Conservation (phyloP, 1,140 invertebrate species). For the Conus ventricosus region DNA sequence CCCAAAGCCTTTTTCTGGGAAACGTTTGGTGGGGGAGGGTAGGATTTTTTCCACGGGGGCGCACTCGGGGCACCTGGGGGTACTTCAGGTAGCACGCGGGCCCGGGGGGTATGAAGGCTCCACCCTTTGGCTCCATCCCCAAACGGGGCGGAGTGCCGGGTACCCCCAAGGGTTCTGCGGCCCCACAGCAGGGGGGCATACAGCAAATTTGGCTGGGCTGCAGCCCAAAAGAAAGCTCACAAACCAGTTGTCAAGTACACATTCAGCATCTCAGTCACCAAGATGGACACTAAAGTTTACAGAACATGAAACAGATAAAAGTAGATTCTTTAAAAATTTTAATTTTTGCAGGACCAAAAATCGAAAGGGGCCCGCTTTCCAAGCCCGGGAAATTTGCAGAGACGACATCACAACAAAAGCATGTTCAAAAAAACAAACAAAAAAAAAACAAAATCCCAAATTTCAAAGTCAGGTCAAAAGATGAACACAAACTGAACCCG, state of each 20-base stretch:
- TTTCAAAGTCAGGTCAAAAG: background rate
- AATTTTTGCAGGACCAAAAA: no score
- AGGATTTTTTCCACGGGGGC: conserved; percentile 55
- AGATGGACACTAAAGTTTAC: no score
- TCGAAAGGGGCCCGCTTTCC: no score
- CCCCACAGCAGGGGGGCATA: conserved; percentile 82
- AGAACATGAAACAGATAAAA: no score
- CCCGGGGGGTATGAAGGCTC: conserved; percentile 78
- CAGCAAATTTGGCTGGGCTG: conserved; percentile 84
- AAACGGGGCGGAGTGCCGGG: conserved; percentile 81
- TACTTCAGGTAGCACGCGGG: conserved; percentile 78
- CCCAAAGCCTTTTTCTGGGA: conserved; percentile 50
- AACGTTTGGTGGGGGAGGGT: conserved; percentile 52
- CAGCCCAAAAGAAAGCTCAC: conserved; percentile 46
- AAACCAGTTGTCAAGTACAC: no score
- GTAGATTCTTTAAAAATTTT: no score
- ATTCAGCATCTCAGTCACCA: no score
- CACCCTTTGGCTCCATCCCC: conserved; percentile 78
- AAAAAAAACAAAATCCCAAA: no score
- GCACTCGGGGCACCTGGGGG: conserved; percentile 68
- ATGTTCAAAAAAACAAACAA: background rate
- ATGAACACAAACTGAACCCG: background rate
- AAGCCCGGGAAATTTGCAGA: no score
- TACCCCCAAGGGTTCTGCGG: conserved; percentile 81
- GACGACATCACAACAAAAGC: background rate